These are phyloP conservation scores for Tenthredo livida DNA, from an alignment of 2,888 invertebrate genomes.

Conservation along the genomic window DNA sequence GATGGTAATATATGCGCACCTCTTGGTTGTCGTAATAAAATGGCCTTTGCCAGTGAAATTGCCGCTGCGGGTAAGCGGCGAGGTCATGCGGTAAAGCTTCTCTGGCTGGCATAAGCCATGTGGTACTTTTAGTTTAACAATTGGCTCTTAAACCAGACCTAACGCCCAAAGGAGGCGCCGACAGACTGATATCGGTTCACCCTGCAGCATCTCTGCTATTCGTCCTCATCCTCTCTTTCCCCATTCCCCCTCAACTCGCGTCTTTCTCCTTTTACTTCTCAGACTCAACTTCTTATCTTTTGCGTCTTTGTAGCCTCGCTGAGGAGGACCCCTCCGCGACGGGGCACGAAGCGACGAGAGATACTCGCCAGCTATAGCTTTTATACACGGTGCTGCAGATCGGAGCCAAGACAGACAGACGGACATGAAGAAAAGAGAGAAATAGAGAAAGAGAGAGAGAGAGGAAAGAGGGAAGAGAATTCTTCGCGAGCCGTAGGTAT, in stretches of 20 bases:
- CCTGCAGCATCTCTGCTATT: constrained; percentile 41
- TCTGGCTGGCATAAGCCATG: constrained; percentile 64
- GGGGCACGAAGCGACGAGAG: constrained; percentile 45
- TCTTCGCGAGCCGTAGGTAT: constrained; percentile 36
- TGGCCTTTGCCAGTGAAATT: constrained; percentile 35
- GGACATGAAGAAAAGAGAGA: constrained; percentile 2
- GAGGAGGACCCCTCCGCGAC: constrained; percentile 19
- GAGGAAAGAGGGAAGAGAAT: constrained; percentile 22
- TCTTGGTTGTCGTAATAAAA: constrained; percentile 37
- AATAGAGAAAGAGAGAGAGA: neutral
- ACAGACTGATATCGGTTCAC: constrained; percentile 72
- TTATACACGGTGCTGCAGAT: constrained; percentile 18
- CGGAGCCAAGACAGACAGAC: constrained; percentile 34
- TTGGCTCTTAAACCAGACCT: constrained; percentile 66
- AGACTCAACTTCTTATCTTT: neutral
- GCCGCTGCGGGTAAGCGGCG: constrained; percentile 10
- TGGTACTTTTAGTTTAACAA: constrained; percentile 73
- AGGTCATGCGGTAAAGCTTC: constrained; percentile 10
- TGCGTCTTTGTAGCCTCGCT: constrained; percentile 26
- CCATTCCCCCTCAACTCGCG: neutral
- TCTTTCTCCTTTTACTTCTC: neutral
- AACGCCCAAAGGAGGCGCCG: constrained; percentile 69
- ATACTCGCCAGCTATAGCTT: constrained; percentile 28
- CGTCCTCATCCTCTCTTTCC: constrained; percentile 7
- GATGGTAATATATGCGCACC: constrained; percentile 41